Evolutionary conservation across 2,888 invertebrate species (phyloP).

Genomic region (Ctenicera cuprea): DNA sequence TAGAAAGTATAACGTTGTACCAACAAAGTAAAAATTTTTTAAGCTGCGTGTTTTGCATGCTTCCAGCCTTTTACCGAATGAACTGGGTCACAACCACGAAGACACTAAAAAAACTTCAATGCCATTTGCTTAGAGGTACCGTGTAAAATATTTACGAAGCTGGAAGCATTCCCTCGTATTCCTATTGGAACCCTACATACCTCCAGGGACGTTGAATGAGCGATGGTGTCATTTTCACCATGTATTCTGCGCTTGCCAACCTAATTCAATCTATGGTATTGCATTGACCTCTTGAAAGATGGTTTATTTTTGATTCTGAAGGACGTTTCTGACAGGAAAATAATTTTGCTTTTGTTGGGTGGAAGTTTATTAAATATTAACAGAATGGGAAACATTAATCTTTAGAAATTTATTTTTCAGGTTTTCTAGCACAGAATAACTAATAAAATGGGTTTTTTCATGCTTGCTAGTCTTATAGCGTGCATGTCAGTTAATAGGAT

Average conservation of each 20-base stretch:
- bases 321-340: neutral
- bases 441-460: no score
- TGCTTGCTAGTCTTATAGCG: no score
- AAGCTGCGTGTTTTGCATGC: neutral
- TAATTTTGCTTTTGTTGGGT: neutral
- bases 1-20: neutral
- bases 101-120: conserved; percentile 15
- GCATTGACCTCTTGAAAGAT: neutral
- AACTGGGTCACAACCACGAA: conserved; percentile 17
- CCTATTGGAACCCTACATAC: conserved; percentile 32
- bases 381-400: no score
- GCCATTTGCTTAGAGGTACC: conserved; percentile 4
- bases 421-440: no score
- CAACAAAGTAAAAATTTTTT: neutral
- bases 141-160: conserved; percentile 46
- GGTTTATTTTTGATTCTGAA: conserved; percentile 1
- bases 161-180: conserved; percentile 47
- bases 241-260: neutral
- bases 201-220: conserved; percentile 39
- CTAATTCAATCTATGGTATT: conserved; percentile 33
- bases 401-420: no score
- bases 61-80: conserved; percentile 1
- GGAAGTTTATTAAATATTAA: no score
- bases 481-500: no score
- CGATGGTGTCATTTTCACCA: conserved; percentile 43